Base-by-base conservation (phyloP, 2,113 vertebrate genomes). In the Thalassarche chlororhynchos region DNA sequence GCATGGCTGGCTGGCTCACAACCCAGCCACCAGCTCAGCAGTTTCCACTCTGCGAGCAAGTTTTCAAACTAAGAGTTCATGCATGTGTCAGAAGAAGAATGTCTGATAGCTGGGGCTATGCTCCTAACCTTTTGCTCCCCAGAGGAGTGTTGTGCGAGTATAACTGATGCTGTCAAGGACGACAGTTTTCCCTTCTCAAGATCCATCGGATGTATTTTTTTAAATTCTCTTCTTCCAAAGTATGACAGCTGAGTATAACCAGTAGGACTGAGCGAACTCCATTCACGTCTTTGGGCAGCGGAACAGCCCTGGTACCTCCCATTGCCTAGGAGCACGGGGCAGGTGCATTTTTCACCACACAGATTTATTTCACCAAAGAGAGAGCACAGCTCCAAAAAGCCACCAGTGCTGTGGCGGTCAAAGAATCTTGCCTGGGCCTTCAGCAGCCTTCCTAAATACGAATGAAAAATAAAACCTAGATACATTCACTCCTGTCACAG, bases 281-380 rank as follows among this genome's bases (percentile, higher is more conserved):
- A 24, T 20, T 66, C 64, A 58, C 2, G 4, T 4, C 47, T 40
- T n/a, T 52, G 72, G 58, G 54, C 40, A 61, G 32, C 4, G 3
- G 4, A 60, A 38, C 68, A 52, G 64, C 42, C 36, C 40, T 6
- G 7, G 7, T 8, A 11, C 46, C 25, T 76, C 57, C 23, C 38
- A 51, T 0, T 9, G 31, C 31, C 21, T 7, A 70, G 36, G 6
- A 54, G 54, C 62, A 86, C 18, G 0, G 0, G 36, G 38, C 52
- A 51, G 68, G 38, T 36, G 10, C 49, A 16, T 65, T 91, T 87
- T 81, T 71, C 49, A 87, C 44, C 54, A 52, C 38, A 25, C 5
- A 25, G 23, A 47, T 34, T 32, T 71, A 46, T 81, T 81, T 64
- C 36, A 69, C 72, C 42, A 42, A 54, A 40, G 44, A 83, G 11